Conservation (phyloP, 2,113 vertebrate genomes). For the Saguinus imperator region DNA sequence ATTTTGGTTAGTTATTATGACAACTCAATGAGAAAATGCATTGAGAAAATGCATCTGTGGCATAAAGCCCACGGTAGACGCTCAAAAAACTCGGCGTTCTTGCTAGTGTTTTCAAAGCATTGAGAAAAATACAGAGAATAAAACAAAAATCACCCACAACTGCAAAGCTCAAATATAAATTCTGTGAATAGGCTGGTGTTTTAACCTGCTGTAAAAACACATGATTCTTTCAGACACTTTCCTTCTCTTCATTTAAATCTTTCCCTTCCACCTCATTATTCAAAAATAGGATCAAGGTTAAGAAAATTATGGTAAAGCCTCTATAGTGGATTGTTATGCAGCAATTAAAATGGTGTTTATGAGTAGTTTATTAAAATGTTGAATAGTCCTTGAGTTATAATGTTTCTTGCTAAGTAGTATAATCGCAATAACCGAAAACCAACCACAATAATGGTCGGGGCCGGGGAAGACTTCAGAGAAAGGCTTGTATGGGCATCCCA, state of each 20-base stretch:
- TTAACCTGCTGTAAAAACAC: background rate
- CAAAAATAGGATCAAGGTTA: slow-evolving; percentile 28
- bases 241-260: background rate
- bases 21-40: background rate
- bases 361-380: background rate
- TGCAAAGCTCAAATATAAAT: background rate
- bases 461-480: background rate
- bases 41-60: background rate
- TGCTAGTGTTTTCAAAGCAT: background rate
- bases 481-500: background rate
- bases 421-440: background rate
- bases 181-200: background rate
- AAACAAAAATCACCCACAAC: background rate
- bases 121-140: background rate
- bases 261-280: background rate
- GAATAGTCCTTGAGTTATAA: background rate
- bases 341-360: background rate
- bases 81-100: background rate
- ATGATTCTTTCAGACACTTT: background rate
- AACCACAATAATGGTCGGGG: background rate
- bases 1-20: background rate
- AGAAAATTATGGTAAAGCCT: background rate
- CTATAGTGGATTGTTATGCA: background rate
- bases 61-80: background rate
- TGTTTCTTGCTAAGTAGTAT: background rate